Evolutionary conservation across 2,888 invertebrate species (phyloP), one percentile per base, ranked within the genome.

Genomic region (Microctonus hyperodae): DNA sequence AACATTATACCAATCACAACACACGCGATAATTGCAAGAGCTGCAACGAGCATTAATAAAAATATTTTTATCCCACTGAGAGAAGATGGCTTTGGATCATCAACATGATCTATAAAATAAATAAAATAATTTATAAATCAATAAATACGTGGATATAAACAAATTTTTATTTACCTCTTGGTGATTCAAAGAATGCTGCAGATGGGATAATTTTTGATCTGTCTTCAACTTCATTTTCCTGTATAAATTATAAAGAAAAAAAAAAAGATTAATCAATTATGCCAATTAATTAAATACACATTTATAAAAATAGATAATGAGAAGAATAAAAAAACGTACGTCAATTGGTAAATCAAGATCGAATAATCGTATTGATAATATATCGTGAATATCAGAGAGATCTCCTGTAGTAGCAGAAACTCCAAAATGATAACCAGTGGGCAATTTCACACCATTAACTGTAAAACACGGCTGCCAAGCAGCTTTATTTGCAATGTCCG

Each of bases 331-430:
- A n/a, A 44, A 64, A 78, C 85, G 85, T 82, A 88, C 88, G 80
- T 88, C 90, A 70, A 90, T 88, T 63, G 92, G 88, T 63, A 91
- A 85, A 80, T 97, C 97, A 67, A 98, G 87, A 82, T 98, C 97
- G 81, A 93, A 98, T 79, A 97, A 89, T 85, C 96, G 94, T 69
- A 99, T 88, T 1, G 96, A 92, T 70, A 96, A 88, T 70, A 99
- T 89, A 84, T 99, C 98, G 84, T 99, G 99, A 84, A 94, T 96
- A 87, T 99, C 99, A 69, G 94, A 92, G 53, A 99, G 86, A 83
- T 99, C 98, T 1, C 99, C 99, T 0, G 99, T 99, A 0, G 97
- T 97, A 0, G 99, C 96, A 0, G 97, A 92, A 4, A 96, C 87
- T 1, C 99, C 99, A 83, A 97, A 92, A 85, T 89, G 97, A 85